phyloP scores from a whole-genome alignment of 2,113 vertebrate genomes.

The Lophochroa leadbeateri region DNA sequence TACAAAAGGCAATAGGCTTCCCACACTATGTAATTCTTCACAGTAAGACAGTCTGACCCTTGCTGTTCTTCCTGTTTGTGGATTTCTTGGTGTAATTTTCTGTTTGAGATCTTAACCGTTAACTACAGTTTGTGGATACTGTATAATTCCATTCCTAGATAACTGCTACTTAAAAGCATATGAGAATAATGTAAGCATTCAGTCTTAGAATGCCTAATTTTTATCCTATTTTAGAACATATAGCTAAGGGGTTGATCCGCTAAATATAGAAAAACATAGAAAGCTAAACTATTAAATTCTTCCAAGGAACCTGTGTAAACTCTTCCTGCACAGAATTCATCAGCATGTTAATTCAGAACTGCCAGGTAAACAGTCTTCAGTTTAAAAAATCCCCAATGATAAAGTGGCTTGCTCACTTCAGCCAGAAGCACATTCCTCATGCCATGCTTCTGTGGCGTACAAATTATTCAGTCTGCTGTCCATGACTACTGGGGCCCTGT shows the following conservation, averaged over 20 bases:
- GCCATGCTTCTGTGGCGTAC: not conserved
- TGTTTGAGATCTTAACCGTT: slow-evolving; percentile 6
- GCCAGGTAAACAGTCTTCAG: not conserved
- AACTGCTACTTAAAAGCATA: not conserved
- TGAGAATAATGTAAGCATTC: not conserved
- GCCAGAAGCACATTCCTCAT: not conserved
- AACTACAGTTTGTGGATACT: not conserved
- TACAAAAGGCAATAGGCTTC: not conserved
- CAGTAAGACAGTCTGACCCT: not conserved
- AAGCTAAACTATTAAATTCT: not conserved
- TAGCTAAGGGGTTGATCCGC: not conserved
- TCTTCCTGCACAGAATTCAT: not conserved
- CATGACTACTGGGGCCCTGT: not conserved
- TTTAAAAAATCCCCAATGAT: not conserved
- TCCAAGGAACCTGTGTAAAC: not conserved
- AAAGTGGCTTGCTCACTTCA: not conserved
- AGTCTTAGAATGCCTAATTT: not conserved
- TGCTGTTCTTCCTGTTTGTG: not conserved
- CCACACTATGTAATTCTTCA: not conserved
- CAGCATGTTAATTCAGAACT: not conserved
- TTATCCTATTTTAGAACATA: not conserved
- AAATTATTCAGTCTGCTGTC: not conserved
- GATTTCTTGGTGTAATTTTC: slow-evolving; percentile 30
- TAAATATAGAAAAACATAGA: not conserved
- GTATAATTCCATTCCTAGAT: not conserved